phyloP scores from a whole-genome alignment of 2,113 vertebrate species.

The Oophaga pumilio region DNA sequence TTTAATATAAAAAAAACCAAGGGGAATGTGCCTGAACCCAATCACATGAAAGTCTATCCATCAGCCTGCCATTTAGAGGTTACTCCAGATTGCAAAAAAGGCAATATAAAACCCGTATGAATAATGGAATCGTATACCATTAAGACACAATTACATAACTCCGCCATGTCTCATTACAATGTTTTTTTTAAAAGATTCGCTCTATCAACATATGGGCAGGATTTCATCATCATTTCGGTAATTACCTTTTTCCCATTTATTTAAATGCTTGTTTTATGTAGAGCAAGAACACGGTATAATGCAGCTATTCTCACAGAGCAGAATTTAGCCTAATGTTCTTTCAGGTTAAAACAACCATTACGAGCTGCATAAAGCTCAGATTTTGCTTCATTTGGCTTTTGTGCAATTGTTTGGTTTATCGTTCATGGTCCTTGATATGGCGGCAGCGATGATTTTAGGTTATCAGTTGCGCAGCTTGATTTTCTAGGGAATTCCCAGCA shows the following conservation, averaged over 20 bases:
- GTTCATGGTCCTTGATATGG: not conserved
- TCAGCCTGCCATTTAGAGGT: slow-evolving; percentile 37
- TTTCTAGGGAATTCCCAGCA: slow-evolving; percentile 14
- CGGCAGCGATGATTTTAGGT: not conserved
- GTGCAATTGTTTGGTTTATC: slow-evolving; percentile 20
- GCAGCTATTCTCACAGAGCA: not conserved
- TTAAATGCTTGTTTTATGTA: slow-evolving; percentile 47
- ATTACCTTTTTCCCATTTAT: slow-evolving; percentile 26
- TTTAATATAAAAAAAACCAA: slow-evolving; percentile 23
- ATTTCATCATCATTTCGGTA: slow-evolving; percentile 34
- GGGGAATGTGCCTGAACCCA: slow-evolving; percentile 12
- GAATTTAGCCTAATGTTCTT: slow-evolving; percentile 11
- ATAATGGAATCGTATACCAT: slow-evolving; percentile 38
- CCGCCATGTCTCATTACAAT: slow-evolving; percentile 48
- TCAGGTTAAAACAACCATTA: slow-evolving; percentile 47
- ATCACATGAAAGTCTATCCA: slow-evolving; percentile 18
- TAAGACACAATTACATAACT: slow-evolving; percentile 40
- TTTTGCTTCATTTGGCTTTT: slow-evolving; percentile 21
- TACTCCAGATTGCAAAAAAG: slow-evolving; percentile 34
- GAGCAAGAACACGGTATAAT: slow-evolving; percentile 19
- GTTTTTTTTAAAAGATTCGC: slow-evolving; percentile 44
- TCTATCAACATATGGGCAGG: slow-evolving; percentile 29
- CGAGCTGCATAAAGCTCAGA: not conserved
- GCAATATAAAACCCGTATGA: slow-evolving; percentile 20
- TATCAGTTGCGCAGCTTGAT: slow-evolving; percentile 4